A percentile compares a stretch with the other conserved stretches of the same genome.
Conservation (phyloP, 2,888 invertebrate species). For the Hyles lineata region DNA sequence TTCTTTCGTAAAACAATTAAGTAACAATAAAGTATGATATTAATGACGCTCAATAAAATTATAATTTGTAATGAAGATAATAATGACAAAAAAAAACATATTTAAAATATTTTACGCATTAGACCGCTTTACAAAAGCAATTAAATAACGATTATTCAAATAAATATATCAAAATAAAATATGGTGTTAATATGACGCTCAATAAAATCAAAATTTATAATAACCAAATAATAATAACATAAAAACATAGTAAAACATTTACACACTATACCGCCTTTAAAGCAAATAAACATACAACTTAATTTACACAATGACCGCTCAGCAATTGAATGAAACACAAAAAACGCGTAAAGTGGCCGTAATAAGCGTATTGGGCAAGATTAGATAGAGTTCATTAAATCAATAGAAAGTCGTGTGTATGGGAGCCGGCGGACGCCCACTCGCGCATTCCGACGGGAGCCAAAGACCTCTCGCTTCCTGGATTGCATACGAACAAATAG, state of each 20-base stretch:
- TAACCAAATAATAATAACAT: no score
- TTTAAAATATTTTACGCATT: no score
- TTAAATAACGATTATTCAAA: no score
- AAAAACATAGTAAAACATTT: no score
- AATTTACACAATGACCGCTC: constrained; percentile 16
- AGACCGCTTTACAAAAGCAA: not conserved
- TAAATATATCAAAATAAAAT: not conserved
- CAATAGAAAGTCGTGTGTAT: constrained; percentile 79
- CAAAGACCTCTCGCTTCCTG: constrained; percentile 83
- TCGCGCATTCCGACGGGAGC: constrained; percentile 79
- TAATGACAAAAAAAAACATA: no score
- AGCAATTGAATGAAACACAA: constrained; percentile 35
- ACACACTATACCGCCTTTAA: not conserved
- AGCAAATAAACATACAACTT: not conserved
- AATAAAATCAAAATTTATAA: no score
- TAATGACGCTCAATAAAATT: no score
- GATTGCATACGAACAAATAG: constrained; percentile 67
- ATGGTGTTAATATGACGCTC: no score
- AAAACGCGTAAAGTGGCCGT: constrained; percentile 64
- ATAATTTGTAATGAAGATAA: no score
- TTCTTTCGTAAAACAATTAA: no score
- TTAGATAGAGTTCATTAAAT: constrained; percentile 82
- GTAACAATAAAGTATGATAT: no score
- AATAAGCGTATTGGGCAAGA: constrained; percentile 76
- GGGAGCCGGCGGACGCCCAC: constrained; percentile 72